These are phyloP conservation scores for Nyleta sp. DNA, from an alignment of 2,888 invertebrate genomes.

Conservation along the genomic window DNA sequence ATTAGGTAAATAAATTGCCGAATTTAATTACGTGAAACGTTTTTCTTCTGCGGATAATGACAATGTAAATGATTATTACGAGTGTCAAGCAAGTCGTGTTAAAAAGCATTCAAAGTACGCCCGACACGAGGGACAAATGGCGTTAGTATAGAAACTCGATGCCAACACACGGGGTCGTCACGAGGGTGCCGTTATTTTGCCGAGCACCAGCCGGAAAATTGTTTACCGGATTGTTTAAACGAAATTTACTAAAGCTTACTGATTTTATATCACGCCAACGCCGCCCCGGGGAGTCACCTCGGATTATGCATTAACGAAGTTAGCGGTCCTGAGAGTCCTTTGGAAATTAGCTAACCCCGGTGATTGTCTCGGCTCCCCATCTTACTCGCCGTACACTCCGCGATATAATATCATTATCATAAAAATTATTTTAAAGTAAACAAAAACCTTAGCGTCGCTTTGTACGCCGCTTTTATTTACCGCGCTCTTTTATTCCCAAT, in stretches of 20 bases:
- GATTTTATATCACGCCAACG: slow-evolving; percentile 82
- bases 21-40: neutral
- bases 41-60: neutral
- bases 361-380: slow-evolving; percentile 70
- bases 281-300: slow-evolving; percentile 78
- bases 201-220: slow-evolving; percentile 82
- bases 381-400: slow-evolving; percentile 33
- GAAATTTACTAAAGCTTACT: slow-evolving; percentile 82
- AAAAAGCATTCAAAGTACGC: slow-evolving; percentile 52
- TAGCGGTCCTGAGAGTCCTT: slow-evolving; percentile 73
- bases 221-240: slow-evolving; percentile 83
- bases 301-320: slow-evolving; percentile 82
- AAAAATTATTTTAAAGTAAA: slow-evolving; percentile 55
- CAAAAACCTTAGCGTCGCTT: slow-evolving; percentile 30
- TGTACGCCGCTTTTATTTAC: slow-evolving; percentile 30
- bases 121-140: slow-evolving; percentile 72
- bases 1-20: neutral
- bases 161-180: slow-evolving; percentile 71
- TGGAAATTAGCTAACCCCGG: slow-evolving; percentile 74
- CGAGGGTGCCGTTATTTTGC: slow-evolving; percentile 82
- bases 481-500: slow-evolving; percentile 18
- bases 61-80: slow-evolving; percentile 41
- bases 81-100: slow-evolving; percentile 38
- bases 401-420: slow-evolving; percentile 62
- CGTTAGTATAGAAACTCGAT: slow-evolving; percentile 70